Base-by-base conservation (phyloP, 2,797 vertebrate genomes). In the Oophaga sylvatica region DNA sequence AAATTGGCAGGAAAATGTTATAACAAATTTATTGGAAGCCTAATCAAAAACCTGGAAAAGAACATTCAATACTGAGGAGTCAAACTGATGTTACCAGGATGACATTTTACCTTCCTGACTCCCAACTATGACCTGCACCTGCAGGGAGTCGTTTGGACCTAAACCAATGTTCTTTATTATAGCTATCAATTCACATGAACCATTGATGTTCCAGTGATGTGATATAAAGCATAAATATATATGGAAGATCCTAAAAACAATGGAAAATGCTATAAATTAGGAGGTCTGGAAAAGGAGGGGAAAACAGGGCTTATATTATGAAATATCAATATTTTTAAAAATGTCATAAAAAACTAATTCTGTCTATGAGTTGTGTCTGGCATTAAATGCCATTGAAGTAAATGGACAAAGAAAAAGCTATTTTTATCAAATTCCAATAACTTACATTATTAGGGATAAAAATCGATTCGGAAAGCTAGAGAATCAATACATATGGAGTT, bases 1-100 rank as follows among this genome's bases (percentile, higher is more conserved):
- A 22, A 62, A 80, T 80, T 80, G 78, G 78, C 78, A 80, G 59
- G 29, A 13, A 80, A 41, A n/a, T 26, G 31, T 41, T 63, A n/a
- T 80, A 62, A 63, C 53, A 80, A 80, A 80, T 45, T 31, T 81
- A n/a, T 65, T 45, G 59, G 79, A 63, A 81, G 20, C 78, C 41
- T 17, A 80, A 35, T 19, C 31, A 65, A 22, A n/a, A 81, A 45
- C 79, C 65, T 48, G 79, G 79, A 81, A 63, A 81, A 45, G 63
- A 20, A 45, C 22, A 15, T 56, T 56, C 7, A 53, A 76, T n/a
- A 16, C 17, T 2, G 20, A 16, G 48, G 75, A 77, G 75, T 77
- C 75, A 56, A 56, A 16, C 13, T 41, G 75, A 77, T 77, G 75
- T 77, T 77, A 77, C 75, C 22, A 26, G 17, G 53, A 77, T 56